Conservation (phyloP, 2,797 vertebrate genomes). For the Coreius guichenoti region DNA sequence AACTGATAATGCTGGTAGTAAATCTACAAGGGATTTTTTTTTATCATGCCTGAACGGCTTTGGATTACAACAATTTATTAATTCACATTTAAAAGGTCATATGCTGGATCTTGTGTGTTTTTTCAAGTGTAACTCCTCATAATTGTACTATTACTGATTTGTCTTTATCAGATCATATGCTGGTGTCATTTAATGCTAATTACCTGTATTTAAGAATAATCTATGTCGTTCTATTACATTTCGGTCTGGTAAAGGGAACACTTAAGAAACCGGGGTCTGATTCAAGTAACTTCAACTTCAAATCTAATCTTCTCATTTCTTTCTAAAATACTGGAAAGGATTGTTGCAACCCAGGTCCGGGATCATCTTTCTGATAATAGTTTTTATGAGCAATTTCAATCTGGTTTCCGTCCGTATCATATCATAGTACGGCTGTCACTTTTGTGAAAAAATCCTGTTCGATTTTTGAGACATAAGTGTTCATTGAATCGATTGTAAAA, state of each 20-base stretch:
- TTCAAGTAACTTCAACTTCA: too few species aligned
- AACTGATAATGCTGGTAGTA: neutral
- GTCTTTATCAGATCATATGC: neutral
- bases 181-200: neutral
- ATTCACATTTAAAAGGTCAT: slow-evolving; percentile 33
- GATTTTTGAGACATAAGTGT: too few species aligned
- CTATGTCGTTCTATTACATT: neutral
- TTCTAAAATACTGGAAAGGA: too few species aligned
- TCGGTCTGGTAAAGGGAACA: too few species aligned
- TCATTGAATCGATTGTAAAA: too few species aligned
- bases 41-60: neutral
- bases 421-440: too few species aligned
- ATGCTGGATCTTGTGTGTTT: slow-evolving; percentile 8
- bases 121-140: too few species aligned
- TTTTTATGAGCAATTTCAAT: neutral
- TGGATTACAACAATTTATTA: slow-evolving; percentile 1
- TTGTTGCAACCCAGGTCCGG: neutral
- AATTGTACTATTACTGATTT: neutral
- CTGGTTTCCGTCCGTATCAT: neutral
- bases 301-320: too few species aligned
- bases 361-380: neutral
- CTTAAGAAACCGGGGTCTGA: too few species aligned
- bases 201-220: neutral
- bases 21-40: neutral
- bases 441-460: too few species aligned